Evolutionary conservation across 2,888 invertebrate species (phyloP).

Genomic region (Drosophila fungiperda): DNA sequence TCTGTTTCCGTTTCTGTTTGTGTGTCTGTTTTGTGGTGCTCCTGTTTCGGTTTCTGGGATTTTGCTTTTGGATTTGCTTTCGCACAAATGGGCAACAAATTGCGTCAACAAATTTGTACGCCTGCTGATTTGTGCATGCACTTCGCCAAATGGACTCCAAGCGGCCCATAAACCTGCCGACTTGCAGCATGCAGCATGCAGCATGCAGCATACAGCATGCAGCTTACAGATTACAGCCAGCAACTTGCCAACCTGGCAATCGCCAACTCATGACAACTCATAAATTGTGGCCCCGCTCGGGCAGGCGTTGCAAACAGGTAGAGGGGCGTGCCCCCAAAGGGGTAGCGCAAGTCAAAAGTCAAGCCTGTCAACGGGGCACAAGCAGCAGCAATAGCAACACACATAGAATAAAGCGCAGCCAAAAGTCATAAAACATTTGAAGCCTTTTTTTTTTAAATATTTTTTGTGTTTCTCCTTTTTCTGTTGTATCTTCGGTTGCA

Average conservation of each 20-base stretch:
- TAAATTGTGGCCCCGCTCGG: conserved; percentile 39
- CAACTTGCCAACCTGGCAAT: conserved; percentile 39
- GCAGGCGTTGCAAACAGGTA: conserved; percentile 48
- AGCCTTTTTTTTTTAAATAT: conserved; percentile 19
- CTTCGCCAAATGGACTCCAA: conserved; percentile 51
- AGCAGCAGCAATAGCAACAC: conserved; percentile 19
- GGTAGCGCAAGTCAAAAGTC: conserved; percentile 63
- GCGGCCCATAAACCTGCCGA: conserved; percentile 51
- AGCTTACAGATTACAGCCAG: conserved; percentile 12
- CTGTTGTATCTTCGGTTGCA: conserved; percentile 66
- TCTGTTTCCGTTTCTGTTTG: not conserved
- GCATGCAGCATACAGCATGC: conserved; percentile 11
- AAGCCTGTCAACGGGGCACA: conserved; percentile 65
- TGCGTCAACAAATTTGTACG: conserved; percentile 63
- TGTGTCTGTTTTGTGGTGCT: not conserved
- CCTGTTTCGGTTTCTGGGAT: not conserved
- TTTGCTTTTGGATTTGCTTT: conserved; percentile 14
- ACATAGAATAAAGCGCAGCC: conserved; percentile 60
- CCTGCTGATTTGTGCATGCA: conserved; percentile 66
- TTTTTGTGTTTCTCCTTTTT: not conserved
- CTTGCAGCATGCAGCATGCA: conserved; percentile 24
- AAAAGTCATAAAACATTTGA: conserved; percentile 62
- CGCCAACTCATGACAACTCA: conserved; percentile 54
- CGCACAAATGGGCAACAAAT: conserved; percentile 47
- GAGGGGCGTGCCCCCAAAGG: conserved; percentile 36